phyloP scores from a whole-genome alignment of 2,113 vertebrate species.

The Apteryx owenii region DNA sequence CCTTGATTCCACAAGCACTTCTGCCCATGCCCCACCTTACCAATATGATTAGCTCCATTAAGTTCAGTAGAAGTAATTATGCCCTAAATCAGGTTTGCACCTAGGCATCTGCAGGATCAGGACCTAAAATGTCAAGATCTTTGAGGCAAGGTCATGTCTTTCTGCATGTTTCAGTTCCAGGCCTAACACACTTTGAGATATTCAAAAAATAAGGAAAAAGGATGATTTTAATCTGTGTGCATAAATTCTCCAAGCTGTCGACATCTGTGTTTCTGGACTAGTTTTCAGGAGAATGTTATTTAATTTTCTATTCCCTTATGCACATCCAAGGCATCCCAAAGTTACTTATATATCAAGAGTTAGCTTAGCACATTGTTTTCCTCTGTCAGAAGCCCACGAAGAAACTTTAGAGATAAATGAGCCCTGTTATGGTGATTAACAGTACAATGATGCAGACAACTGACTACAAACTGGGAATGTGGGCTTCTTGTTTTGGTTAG shows the following conservation, averaged over 20 bases:
- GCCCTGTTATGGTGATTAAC: neutral
- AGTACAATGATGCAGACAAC: constrained; percentile 13
- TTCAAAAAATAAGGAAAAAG: neutral
- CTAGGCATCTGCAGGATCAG: neutral
- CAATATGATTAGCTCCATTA: neutral
- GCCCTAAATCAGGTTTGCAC: neutral
- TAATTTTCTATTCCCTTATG: neutral
- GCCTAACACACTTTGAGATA: neutral
- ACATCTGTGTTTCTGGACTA: neutral
- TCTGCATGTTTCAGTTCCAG: neutral
- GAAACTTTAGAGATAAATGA: neutral
- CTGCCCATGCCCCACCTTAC: neutral
- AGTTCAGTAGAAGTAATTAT: neutral
- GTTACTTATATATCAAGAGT: neutral
- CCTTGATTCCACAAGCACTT: neutral
- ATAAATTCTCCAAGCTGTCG: neutral
- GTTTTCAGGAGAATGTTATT: neutral
- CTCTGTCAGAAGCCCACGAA: neutral
- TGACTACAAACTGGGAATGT: neutral
- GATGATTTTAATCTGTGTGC: neutral
- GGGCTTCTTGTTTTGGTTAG: neutral
- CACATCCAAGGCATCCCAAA: neutral
- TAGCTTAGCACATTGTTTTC: neutral
- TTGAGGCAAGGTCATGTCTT: neutral
- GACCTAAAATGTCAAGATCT: neutral